These are phyloP conservation scores for Terrapene triunguis DNA, from an alignment of 2,113 vertebrate genomes.

Conservation along the genomic window DNA sequence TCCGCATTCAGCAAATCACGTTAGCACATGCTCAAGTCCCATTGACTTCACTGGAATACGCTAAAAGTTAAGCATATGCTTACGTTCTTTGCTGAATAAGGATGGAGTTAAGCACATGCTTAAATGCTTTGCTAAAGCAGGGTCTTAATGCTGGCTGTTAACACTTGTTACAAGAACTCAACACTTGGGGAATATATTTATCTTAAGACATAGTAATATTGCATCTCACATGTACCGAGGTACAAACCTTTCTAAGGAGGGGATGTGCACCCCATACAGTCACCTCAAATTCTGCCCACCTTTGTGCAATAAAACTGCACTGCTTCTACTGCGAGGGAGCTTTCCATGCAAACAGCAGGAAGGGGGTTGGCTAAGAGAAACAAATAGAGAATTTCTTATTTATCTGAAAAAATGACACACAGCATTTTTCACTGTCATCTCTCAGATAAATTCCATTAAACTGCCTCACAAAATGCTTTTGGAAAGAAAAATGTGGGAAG, in stretches of 20 bases:
- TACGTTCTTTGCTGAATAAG: background rate
- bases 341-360: background rate
- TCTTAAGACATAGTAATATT: background rate
- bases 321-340: background rate
- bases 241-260: background rate
- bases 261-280: background rate
- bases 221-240: background rate
- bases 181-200: background rate
- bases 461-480: conserved; percentile 6
- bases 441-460: conserved; percentile 22
- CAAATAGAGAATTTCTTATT: background rate
- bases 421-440: background rate
- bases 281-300: conserved; percentile 17
- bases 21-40: background rate
- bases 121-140: background rate
- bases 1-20: background rate
- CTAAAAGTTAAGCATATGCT: background rate
- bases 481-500: background rate
- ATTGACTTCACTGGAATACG: background rate
- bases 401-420: conserved; percentile 19
- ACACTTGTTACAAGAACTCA: conserved; percentile 19
- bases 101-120: background rate
- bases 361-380: background rate
- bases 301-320: conserved; percentile 36
- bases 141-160: background rate